Percentiles rank a stretch among this genome's conserved stretches.
Evolutionary conservation across 2,888 invertebrate species (phyloP).

Genomic region (Cotesia congregata): DNA sequence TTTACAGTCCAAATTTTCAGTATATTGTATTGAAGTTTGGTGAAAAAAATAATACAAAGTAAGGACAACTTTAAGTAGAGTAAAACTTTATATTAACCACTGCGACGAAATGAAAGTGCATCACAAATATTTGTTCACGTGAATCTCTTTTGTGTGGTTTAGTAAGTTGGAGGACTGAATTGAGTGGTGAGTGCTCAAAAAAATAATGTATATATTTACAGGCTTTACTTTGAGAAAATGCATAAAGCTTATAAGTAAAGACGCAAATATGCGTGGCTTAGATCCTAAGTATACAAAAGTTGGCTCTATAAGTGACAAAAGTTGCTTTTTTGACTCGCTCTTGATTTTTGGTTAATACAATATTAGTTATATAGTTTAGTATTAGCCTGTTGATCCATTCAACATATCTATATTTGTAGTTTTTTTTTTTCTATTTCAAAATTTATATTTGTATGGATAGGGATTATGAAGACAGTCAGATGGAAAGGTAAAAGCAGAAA

Average conservation of each 20-base stretch:
- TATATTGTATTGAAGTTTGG: not conserved
- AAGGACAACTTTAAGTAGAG: constrained; percentile 21
- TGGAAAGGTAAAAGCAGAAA: not conserved
- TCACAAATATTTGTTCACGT: constrained; percentile 34
- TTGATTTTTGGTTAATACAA: constrained; percentile 11
- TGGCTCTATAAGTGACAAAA: constrained; percentile 21
- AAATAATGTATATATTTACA: constrained; percentile 18
- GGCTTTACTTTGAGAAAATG: constrained; percentile 22
- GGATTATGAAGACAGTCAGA: not conserved
- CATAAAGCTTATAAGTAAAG: constrained; percentile 25
- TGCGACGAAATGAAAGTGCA: constrained; percentile 35
- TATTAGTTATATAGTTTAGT: not conserved
- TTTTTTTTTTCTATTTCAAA: not conserved
- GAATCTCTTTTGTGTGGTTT: constrained; percentile 30
- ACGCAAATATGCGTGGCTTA: constrained; percentile 29
- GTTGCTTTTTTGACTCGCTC: constrained; percentile 12
- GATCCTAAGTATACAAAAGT: constrained; percentile 42
- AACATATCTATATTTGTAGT: no score
- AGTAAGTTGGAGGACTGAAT: not conserved
- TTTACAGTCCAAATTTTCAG: constrained; percentile 32
- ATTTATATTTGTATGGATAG: not conserved
- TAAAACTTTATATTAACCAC: constrained; percentile 1
- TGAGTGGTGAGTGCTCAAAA: not conserved
- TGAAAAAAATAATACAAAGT: not conserved
- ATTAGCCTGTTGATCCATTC: no score